Conservation (phyloP, 2,797 vertebrate genomes). For the Paedocypris micromegethes region DNA sequence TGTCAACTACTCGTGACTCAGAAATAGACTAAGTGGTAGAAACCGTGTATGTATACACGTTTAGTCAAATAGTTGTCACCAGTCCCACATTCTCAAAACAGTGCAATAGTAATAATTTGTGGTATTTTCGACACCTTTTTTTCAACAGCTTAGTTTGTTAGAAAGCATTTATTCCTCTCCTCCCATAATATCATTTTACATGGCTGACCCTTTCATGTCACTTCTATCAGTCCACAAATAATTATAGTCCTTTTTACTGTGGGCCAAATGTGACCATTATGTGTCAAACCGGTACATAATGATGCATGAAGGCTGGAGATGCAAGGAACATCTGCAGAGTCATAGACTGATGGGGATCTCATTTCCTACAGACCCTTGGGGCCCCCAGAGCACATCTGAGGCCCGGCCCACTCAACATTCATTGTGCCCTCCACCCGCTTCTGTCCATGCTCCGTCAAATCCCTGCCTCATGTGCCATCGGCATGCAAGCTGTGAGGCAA, state of each 20-base stretch:
- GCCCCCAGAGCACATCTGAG: constrained; percentile 68
- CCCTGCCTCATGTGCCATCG: constrained; percentile 68
- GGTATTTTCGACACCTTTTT: no score
- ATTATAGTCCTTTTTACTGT: constrained; percentile 24
- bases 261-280: constrained; percentile 33
- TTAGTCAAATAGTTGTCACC: no score
- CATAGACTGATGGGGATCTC: constrained; percentile 85
- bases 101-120: no score
- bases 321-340: constrained; percentile 79
- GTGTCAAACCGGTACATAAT: constrained; percentile 81
- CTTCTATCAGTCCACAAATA: constrained; percentile 23
- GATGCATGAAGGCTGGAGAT: constrained; percentile 83
- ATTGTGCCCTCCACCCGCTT: constrained; percentile 55
- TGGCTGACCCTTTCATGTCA: constrained; percentile 10
- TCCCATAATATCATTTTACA: not conserved
- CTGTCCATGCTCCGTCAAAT: constrained; percentile 69
- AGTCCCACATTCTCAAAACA: no score
- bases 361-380: constrained; percentile 71
- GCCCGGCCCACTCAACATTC: constrained; percentile 57
- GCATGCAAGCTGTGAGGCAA: constrained; percentile 54
- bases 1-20: no score
- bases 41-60: no score
- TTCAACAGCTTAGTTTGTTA: no score
- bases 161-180: no score
- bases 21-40: no score